Evolutionary conservation across 2,888 invertebrate species (phyloP).

Genomic region (Acronicta alni): DNA sequence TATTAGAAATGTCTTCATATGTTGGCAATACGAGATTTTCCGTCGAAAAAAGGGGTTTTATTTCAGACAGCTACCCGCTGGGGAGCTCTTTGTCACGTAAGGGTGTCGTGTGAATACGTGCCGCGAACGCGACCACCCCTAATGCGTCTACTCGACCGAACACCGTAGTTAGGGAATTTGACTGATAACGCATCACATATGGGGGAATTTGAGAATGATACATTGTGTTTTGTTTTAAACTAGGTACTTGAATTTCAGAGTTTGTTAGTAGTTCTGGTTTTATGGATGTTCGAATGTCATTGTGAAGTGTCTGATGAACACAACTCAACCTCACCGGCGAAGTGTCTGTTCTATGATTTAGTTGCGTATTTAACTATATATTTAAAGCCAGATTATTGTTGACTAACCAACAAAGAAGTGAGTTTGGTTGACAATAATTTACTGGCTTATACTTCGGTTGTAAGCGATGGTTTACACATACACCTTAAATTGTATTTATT

Average conservation of each 20-base stretch:
- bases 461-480: too few relatives aligned
- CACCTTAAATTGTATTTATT: too few relatives aligned
- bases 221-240: slow-evolving; percentile 27
- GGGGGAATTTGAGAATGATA: slow-evolving; percentile 21
- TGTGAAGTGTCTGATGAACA: background rate
- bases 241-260: slow-evolving; percentile 18
- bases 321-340: background rate
- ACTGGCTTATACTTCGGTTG: too few relatives aligned
- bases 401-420: too few relatives aligned
- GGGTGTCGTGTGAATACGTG: slow-evolving; percentile 62
- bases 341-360: too few relatives aligned
- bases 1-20: slow-evolving; percentile 60
- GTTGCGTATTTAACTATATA: too few relatives aligned
- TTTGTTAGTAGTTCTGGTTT: background rate
- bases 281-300: background rate
- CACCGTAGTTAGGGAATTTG: slow-evolving; percentile 54
- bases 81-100: slow-evolving; percentile 70
- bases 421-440: too few relatives aligned
- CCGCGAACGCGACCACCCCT: slow-evolving; percentile 50
- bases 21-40: slow-evolving; percentile 63
- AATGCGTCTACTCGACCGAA: slow-evolving; percentile 62
- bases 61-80: slow-evolving; percentile 62
- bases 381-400: too few relatives aligned
- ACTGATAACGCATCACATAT: slow-evolving; percentile 52
- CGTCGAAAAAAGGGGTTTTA: slow-evolving; percentile 62